Conservation (phyloP, 2,888 invertebrate genomes). For the Halocaridina rubra region DNA sequence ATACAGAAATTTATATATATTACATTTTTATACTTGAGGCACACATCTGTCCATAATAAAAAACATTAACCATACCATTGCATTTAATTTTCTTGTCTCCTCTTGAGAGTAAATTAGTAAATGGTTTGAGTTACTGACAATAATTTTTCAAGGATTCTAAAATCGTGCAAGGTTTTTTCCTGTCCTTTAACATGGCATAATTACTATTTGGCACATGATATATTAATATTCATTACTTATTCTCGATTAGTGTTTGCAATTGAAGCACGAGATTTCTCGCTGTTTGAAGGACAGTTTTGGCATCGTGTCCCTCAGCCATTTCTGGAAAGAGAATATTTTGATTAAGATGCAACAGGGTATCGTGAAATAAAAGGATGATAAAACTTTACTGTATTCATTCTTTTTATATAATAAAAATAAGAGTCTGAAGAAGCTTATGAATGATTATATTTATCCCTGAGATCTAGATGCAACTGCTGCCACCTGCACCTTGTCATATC, state of each 20-base stretch:
- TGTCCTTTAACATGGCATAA: neutral
- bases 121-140: too few relatives aligned
- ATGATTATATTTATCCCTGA: neutral
- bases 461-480: neutral
- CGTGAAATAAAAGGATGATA: neutral
- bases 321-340: constrained; percentile 70
- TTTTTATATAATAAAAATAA: neutral
- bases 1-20: too few relatives aligned
- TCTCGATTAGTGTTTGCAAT: constrained; percentile 91
- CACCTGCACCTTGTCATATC: neutral
- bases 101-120: too few relatives aligned
- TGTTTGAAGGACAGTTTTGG: constrained; percentile 82
- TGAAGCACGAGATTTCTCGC: constrained; percentile 88
- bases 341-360: neutral
- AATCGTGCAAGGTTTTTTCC: too few relatives aligned
- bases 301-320: constrained; percentile 96
- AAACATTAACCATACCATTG: too few relatives aligned
- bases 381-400: neutral
- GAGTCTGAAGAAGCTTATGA: neutral
- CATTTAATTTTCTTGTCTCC: neutral
- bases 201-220: neutral
- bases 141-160: too few relatives aligned
- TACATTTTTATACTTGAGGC: too few relatives aligned
- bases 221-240: constrained; percentile 75
- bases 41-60: too few relatives aligned